Evolutionary conservation across 2,888 invertebrate species (phyloP).

Genomic region (Ditula angustiorana): DNA sequence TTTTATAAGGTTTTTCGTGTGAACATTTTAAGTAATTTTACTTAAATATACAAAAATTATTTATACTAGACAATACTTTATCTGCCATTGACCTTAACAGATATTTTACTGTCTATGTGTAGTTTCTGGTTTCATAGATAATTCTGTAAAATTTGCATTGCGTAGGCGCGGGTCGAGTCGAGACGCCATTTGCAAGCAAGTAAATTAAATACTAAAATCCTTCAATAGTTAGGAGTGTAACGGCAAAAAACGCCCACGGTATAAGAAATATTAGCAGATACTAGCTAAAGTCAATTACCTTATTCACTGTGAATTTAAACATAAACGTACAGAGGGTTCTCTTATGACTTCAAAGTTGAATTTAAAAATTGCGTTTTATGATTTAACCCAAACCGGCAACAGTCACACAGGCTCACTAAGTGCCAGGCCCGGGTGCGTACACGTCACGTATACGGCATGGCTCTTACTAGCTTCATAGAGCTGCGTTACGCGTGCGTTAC

Average conservation of each 20-base stretch:
- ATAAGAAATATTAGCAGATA: slow-evolving; percentile 19
- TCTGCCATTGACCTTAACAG: neutral
- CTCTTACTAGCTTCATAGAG: too few species aligned
- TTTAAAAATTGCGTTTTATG: too few species aligned
- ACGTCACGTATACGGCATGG: too few species aligned
- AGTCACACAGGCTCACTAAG: too few species aligned
- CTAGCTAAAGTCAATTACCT: slow-evolving; percentile 23
- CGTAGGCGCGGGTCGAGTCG: slow-evolving; percentile 17
- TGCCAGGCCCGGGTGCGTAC: too few species aligned
- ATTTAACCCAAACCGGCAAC: too few species aligned
- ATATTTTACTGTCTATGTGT: neutral
- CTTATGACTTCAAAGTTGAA: too few species aligned
- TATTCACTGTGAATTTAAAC: neutral
- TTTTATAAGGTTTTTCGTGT: too few species aligned
- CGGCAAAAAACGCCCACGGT: slow-evolving; percentile 20
- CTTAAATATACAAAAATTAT: too few species aligned
- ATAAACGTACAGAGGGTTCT: neutral
- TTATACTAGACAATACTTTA: too few species aligned
- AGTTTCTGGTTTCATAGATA: neutral
- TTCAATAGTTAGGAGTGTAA: slow-evolving; percentile 10
- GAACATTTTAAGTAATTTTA: too few species aligned
- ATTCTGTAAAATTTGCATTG: slow-evolving; percentile 10
- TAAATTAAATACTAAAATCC: slow-evolving; percentile 7
- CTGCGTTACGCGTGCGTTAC: too few species aligned
- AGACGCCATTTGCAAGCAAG: slow-evolving; percentile 3